phyloP scores from a whole-genome alignment of 2,797 vertebrate species.

The Propithecus perrieri region DNA sequence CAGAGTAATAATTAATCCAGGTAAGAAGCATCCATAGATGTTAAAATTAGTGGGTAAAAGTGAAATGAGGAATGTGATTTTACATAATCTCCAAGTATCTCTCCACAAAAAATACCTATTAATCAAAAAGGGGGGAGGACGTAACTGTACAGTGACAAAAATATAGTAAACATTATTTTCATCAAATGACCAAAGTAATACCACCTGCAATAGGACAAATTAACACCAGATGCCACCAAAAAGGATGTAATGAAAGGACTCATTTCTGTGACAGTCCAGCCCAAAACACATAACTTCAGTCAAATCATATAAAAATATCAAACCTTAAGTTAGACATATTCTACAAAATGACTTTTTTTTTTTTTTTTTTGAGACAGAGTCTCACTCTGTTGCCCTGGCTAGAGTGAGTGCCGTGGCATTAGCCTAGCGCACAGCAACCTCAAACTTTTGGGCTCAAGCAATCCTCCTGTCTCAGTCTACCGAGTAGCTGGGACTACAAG shows the following conservation, averaged over 20 bases:
- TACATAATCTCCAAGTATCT: neutral
- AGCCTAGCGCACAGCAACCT: too few species aligned
- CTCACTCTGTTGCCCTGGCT: too few species aligned
- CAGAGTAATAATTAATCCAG: slow-evolving; percentile 7
- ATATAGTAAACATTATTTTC: neutral
- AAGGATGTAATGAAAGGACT: neutral
- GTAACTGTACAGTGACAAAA: neutral
- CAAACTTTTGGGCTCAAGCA: too few species aligned
- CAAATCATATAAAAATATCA: neutral
- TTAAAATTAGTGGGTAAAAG: slow-evolving; percentile 29
- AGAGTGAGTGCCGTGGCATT: too few species aligned
- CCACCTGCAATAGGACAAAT: neutral
- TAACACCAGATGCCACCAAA: neutral
- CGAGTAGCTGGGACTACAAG: too few species aligned
- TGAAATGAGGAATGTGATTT: neutral
- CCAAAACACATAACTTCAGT: neutral
- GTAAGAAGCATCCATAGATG: neutral
- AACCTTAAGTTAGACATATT: slow-evolving; percentile 19
- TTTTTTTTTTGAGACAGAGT: too few species aligned
- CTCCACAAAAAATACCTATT: neutral
- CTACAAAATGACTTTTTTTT: neutral
- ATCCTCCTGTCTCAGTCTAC: too few species aligned
- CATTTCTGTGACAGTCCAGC: neutral
- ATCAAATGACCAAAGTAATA: slow-evolving; percentile 16
- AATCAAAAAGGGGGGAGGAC: neutral